Evolutionary conservation across 2,797 vertebrate species (phyloP).

Genomic region (Dendrocincla tyrannina): DNA sequence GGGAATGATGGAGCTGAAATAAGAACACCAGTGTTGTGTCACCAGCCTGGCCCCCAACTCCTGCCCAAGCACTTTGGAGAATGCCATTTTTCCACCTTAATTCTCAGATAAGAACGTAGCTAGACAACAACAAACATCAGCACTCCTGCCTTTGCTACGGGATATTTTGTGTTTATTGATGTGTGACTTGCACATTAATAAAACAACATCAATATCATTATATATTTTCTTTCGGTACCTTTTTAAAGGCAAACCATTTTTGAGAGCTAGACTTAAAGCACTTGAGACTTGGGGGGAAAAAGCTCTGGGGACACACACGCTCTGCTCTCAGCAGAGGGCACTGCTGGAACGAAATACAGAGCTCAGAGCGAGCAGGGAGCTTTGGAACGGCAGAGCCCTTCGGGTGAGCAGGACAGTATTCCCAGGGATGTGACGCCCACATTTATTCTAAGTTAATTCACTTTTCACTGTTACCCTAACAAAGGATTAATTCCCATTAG

Average conservation of each 20-base stretch:
- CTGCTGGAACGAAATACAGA: not conserved
- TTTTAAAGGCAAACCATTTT: not conserved
- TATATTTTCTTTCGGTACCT: not conserved
- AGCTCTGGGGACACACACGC: not conserved
- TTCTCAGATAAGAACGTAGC: not conserved
- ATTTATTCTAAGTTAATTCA: not conserved
- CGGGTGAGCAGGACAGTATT: not conserved
- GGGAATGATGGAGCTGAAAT: not conserved
- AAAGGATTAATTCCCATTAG: not conserved
- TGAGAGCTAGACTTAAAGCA: not conserved
- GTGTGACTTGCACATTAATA: not conserved
- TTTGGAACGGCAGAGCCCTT: not conserved
- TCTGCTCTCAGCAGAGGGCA: conserved; percentile 51
- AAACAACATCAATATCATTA: rapidly evolving
- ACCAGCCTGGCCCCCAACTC: not conserved
- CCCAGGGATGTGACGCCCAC: not conserved
- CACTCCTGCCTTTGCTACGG: rapidly evolving
- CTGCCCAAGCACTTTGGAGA: not conserved
- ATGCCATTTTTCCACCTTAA: not conserved
- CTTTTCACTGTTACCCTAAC: not conserved
- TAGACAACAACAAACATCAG: not conserved
- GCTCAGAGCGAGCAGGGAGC: rapidly evolving
- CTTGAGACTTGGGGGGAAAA: rapidly evolving
- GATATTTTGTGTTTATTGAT: not conserved
- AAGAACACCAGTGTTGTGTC: not conserved